Evolutionary conservation across 2,797 vertebrate genomes (phyloP).

Genomic region (Sitta carolinensis): DNA sequence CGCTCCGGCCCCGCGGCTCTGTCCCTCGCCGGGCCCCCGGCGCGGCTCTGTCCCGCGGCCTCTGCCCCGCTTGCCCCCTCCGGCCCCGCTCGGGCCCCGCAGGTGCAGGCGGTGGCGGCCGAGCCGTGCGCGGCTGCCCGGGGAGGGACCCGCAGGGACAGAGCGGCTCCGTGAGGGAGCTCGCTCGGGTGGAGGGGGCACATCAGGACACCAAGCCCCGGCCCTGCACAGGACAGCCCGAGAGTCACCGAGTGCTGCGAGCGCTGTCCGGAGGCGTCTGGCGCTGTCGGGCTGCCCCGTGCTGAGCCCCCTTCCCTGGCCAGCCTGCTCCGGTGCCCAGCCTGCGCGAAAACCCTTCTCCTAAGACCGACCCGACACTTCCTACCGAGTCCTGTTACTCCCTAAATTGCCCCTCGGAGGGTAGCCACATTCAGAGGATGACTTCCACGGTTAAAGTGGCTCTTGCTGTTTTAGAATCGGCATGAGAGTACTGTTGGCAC

Average conservation of each 20-base stretch:
- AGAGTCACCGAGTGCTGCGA: background rate
- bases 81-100: rapidly evolving
- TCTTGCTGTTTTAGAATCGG: background rate
- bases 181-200: rapidly evolving
- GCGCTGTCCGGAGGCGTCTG: background rate
- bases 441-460: background rate
- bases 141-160: background rate
- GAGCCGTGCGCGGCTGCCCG: rapidly evolving
- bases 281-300: background rate
- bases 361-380: no score
- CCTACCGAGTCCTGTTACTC: rapidly evolving
- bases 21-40: no score
- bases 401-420: background rate
- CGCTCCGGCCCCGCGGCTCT: no score
- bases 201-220: rapidly evolving
- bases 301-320: no score
- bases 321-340: background rate
- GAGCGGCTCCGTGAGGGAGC: no score
- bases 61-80: no score
- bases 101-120: background rate
- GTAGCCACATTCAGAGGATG: rapidly evolving
- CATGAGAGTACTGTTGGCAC: no score
- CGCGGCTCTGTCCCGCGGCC: no score
- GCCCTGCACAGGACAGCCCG: background rate
- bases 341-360: background rate